A percentile compares a stretch with the other conserved stretches of the same genome.
These are phyloP conservation scores for Drosophila micromelanica DNA, from an alignment of 1,140 invertebrate species.

Conservation along the genomic window DNA sequence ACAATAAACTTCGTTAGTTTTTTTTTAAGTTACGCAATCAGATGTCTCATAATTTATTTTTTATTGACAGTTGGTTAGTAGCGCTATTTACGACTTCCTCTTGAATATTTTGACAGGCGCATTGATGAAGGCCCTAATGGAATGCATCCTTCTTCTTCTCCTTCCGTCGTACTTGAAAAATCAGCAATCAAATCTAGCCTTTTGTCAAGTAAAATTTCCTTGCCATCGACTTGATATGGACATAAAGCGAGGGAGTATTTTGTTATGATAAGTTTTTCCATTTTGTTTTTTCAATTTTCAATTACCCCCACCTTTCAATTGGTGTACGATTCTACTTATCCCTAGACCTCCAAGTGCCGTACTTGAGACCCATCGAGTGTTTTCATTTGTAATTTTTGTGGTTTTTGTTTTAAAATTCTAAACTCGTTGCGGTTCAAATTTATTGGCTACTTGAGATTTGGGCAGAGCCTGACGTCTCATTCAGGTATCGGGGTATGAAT, in stretches of 20 bases:
- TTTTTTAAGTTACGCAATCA: not conserved
- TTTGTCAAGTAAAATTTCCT: constrained; percentile 49
- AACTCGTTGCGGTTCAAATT: constrained; percentile 61
- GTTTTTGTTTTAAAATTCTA: constrained; percentile 64
- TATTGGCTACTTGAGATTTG: constrained; percentile 70
- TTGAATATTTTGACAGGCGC: constrained; percentile 68
- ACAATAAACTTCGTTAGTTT: too few relatives aligned
- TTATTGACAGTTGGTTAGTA: constrained; percentile 41
- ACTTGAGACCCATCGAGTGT: constrained; percentile 54
- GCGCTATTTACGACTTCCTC: constrained; percentile 70
- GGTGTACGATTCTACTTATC: constrained; percentile 14
- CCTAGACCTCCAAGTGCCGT: constrained; percentile 49
- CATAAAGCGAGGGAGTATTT: constrained; percentile 48
- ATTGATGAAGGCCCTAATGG: constrained; percentile 57
- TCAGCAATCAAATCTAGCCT: constrained; percentile 50
- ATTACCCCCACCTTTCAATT: constrained; percentile 41
- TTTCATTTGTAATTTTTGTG: constrained; percentile 67
- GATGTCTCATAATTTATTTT: constrained; percentile 8
- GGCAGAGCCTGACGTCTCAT: constrained; percentile 35
- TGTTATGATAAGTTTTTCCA: constrained; percentile 26
- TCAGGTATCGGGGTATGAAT: constrained; percentile 11
- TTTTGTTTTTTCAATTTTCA: constrained; percentile 48
- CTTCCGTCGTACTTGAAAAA: constrained; percentile 48
- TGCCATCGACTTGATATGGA: constrained; percentile 12
- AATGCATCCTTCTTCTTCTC: constrained; percentile 9